Evolutionary conservation across 2,113 vertebrate species (phyloP).

Genomic region (Colinus virginianus): DNA sequence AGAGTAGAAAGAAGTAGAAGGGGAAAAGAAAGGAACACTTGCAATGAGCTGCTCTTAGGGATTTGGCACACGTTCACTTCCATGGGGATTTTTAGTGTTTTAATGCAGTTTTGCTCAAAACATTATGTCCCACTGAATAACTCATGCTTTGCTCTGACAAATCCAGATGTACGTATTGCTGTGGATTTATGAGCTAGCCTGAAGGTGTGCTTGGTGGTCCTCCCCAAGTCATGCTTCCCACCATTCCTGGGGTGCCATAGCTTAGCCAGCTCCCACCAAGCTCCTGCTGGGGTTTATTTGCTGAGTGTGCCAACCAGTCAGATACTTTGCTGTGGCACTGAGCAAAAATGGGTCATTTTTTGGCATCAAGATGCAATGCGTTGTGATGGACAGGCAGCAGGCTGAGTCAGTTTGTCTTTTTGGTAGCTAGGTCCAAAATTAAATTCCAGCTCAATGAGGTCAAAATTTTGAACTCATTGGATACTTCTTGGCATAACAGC

Average conservation of each 20-base stretch:
- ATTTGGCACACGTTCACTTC: background rate
- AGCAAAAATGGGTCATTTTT: background rate
- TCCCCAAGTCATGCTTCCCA: background rate
- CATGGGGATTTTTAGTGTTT: background rate
- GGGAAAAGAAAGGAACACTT: background rate
- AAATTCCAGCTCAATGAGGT: slow-evolving; percentile 28
- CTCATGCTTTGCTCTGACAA: background rate
- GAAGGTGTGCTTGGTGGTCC: background rate
- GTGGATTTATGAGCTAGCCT: background rate
- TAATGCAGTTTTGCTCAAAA: background rate
- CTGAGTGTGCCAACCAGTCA: background rate
- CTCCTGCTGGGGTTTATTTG: rapidly evolving
- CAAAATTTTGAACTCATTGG: background rate
- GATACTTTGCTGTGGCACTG: background rate
- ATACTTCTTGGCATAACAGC: background rate
- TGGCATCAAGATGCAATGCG: background rate
- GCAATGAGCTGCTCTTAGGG: background rate
- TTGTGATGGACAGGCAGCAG: background rate
- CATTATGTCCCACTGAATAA: rapidly evolving
- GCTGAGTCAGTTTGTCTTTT: background rate
- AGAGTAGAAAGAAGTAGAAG: background rate
- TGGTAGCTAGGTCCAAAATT: background rate
- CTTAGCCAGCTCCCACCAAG: background rate
- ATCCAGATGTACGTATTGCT: rapidly evolving
- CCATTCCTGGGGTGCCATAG: background rate